Evolutionary conservation across 2,888 invertebrate species (phyloP).

Genomic region (Trissolcus brochymenae): DNA sequence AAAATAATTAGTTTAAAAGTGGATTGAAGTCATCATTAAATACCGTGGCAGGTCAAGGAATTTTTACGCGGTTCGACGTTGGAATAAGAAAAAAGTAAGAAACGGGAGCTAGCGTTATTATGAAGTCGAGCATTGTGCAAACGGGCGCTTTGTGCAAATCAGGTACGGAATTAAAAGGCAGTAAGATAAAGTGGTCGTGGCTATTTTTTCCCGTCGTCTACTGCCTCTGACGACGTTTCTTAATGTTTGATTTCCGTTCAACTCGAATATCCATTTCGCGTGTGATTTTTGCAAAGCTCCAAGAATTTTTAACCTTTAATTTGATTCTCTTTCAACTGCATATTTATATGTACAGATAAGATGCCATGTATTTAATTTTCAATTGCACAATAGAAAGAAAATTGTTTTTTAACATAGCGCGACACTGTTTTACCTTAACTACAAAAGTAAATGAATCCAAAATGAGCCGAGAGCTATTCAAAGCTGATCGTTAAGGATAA

Average conservation of each 20-base stretch:
- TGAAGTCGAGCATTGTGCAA: slow-evolving; percentile 57
- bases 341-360: too few relatives aligned
- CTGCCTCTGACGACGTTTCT: slow-evolving; percentile 54
- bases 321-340: not conserved
- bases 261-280: slow-evolving; percentile 9
- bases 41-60: slow-evolving; percentile 32
- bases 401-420: slow-evolving; percentile 10
- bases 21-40: slow-evolving; percentile 18
- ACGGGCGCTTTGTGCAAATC: slow-evolving; percentile 66
- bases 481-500: slow-evolving; percentile 55
- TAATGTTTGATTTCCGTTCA: slow-evolving; percentile 56
- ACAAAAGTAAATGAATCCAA: slow-evolving; percentile 43
- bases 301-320: too few relatives aligned
- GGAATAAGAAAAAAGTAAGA: slow-evolving; percentile 47
- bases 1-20: slow-evolving; percentile 42
- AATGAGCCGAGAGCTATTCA: slow-evolving; percentile 50
- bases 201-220: slow-evolving; percentile 64
- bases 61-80: slow-evolving; percentile 34
- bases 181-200: slow-evolving; percentile 65
- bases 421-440: slow-evolving; percentile 20
- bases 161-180: slow-evolving; percentile 69
- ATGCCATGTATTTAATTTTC: too few relatives aligned
- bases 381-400: not conserved
- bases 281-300: too few relatives aligned
- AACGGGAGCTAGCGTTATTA: slow-evolving; percentile 55